Evolutionary conservation across 2,113 vertebrate species (phyloP).

Genomic region (Ciconia boyciana): DNA sequence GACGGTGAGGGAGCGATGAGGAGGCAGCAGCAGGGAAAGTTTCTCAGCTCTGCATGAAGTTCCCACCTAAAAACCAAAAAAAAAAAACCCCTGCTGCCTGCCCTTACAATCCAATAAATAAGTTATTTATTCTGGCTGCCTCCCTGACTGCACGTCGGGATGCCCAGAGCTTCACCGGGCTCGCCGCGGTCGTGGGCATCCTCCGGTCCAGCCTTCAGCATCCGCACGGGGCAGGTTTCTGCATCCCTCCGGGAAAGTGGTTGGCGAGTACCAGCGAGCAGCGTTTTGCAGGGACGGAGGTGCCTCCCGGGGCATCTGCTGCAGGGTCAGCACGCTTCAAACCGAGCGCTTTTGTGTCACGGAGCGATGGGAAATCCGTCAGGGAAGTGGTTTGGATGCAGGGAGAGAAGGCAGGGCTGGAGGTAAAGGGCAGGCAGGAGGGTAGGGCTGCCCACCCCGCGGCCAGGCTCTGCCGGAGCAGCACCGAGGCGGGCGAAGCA

Average conservation of each 20-base stretch:
- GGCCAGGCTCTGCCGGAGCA: neutral
- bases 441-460: neutral
- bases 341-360: neutral
- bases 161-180: neutral
- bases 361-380: neutral
- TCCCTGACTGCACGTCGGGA: fast-evolving
- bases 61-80: neutral
- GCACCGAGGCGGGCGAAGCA: neutral
- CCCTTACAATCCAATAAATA: neutral
- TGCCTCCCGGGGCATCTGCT: neutral
- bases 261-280: neutral
- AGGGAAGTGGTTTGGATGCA: neutral
- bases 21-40: neutral
- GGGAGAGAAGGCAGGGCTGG: neutral
- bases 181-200: fast-evolving
- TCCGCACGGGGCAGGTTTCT: neutral
- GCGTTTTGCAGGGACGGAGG: neutral
- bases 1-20: fast-evolving
- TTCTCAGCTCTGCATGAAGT: neutral
- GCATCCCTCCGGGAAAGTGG: neutral
- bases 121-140: neutral
- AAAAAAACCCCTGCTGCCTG: fast-evolving
- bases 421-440: neutral
- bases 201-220: neutral
- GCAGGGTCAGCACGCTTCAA: neutral